Evolutionary conservation across 2,888 invertebrate genomes (phyloP).

Genomic region (Stratiomys singularior): DNA sequence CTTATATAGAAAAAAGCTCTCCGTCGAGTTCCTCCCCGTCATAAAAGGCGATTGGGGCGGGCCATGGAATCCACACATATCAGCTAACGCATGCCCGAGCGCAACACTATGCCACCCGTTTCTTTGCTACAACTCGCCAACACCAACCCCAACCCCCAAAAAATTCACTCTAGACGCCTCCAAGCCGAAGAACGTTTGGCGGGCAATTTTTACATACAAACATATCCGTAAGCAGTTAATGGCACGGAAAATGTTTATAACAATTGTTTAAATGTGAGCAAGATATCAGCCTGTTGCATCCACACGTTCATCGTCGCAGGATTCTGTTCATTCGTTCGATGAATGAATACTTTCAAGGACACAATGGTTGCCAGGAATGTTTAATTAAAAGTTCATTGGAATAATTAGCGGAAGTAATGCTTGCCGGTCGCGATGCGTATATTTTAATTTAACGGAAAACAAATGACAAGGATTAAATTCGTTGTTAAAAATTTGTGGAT

Average conservation of each 20-base stretch:
- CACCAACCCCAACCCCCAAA: not conserved
- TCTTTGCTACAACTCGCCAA: too few relatives aligned
- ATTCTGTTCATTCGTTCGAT: not conserved
- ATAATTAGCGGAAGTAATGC: not conserved
- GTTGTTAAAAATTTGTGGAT: too few relatives aligned
- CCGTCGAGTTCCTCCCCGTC: constrained; percentile 16
- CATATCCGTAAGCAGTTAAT: not conserved
- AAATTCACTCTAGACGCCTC: not conserved
- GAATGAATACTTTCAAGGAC: not conserved
- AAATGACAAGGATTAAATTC: not conserved
- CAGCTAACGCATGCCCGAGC: constrained; percentile 52
- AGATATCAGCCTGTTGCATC: not conserved
- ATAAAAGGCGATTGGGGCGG: constrained; percentile 41
- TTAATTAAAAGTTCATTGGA: not conserved
- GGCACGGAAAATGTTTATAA: constrained; percentile 31
- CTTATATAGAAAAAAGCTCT: constrained; percentile 54
- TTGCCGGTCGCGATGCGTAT: not conserved
- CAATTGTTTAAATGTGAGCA: constrained; percentile 23
- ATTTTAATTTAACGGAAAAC: not conserved
- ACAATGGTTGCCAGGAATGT: not conserved
- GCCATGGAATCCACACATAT: constrained; percentile 47
- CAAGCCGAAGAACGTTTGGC: constrained; percentile 45
- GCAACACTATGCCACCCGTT: constrained; percentile 9
- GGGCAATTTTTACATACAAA: not conserved
- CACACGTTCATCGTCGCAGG: not conserved